A percentile compares a stretch with the other conserved stretches of the same genome.
Evolutionary conservation across 2,888 invertebrate species (phyloP).

Genomic region (Athalia circularis): DNA sequence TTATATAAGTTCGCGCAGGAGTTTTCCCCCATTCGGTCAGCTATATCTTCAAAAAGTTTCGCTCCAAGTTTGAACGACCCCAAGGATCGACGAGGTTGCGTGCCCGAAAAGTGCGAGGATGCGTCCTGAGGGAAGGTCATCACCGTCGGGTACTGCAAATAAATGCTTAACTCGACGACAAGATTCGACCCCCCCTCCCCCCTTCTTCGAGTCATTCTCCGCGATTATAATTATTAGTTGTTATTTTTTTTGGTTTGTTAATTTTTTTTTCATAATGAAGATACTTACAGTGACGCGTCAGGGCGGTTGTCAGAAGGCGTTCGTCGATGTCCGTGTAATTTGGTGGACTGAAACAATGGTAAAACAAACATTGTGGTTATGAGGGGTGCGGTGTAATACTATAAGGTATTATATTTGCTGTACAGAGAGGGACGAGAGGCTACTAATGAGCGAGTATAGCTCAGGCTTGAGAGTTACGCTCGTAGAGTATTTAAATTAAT

Average conservation of each 20-base stretch:
- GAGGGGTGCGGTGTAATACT: not conserved
- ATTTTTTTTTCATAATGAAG: not conserved
- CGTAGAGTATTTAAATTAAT: conserved; percentile 41
- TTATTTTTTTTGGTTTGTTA: not conserved
- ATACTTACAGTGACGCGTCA: conserved; percentile 68
- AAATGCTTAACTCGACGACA: conserved; percentile 21
- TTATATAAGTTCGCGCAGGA: conserved; percentile 27
- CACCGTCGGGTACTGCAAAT: conserved; percentile 15
- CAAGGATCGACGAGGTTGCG: conserved; percentile 35
- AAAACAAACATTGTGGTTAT: conserved; percentile 29
- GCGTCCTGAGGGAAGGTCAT: conserved; percentile 39
- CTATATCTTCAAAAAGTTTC: not conserved
- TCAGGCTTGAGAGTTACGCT: not conserved
- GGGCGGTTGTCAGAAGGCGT: conserved; percentile 65
- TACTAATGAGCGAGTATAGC: conserved; percentile 5
- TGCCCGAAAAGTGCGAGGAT: conserved; percentile 28
- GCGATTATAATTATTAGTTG: not conserved
- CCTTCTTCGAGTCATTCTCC: too few species aligned
- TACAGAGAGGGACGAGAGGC: not conserved
- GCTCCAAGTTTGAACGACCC: conserved; percentile 35
- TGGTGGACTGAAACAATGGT: conserved; percentile 58
- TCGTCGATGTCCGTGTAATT: conserved; percentile 60
- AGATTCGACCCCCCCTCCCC: not conserved
- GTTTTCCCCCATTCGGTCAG: not conserved
- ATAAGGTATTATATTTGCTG: not conserved